These are phyloP conservation scores for Danionella cerebrum DNA, from an alignment of 2,113 vertebrate species.

Conservation along the genomic window DNA sequence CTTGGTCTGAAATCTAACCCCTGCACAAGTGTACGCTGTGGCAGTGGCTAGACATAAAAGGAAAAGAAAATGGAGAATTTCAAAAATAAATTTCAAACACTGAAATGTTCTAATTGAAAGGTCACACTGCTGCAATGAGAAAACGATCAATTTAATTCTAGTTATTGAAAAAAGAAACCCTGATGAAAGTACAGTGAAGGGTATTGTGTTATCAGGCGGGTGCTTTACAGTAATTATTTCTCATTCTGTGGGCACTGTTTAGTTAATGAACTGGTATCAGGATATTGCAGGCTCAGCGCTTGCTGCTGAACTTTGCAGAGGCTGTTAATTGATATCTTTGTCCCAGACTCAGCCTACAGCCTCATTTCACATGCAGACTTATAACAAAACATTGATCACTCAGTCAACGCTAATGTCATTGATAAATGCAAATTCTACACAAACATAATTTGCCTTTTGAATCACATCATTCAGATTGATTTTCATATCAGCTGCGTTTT, in stretches of 20 bases:
- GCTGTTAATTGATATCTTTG: slow-evolving; percentile 72
- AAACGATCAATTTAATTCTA: too few species aligned
- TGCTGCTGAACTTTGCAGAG: slow-evolving; percentile 60
- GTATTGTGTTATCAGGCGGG: neutral
- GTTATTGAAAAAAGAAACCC: too few species aligned
- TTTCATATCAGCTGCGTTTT: slow-evolving; percentile 19
- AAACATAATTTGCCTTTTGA: slow-evolving; percentile 16
- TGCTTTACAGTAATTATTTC: slow-evolving; percentile 40
- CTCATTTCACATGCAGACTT: slow-evolving; percentile 71
- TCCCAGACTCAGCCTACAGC: slow-evolving; percentile 45
- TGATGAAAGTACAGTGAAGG: neutral
- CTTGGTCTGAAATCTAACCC: too few species aligned
- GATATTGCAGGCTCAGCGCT: slow-evolving; percentile 66
- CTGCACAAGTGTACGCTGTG: too few species aligned
- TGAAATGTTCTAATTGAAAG: too few species aligned
- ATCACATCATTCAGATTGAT: slow-evolving; percentile 34
- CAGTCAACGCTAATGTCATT: slow-evolving; percentile 57
- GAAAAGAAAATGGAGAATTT: too few species aligned
- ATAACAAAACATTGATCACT: slow-evolving; percentile 71
- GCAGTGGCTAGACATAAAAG: too few species aligned
- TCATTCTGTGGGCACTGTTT: slow-evolving; percentile 51
- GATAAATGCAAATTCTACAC: slow-evolving; percentile 61
- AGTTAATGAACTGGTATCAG: slow-evolving; percentile 66
- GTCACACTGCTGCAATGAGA: too few species aligned
- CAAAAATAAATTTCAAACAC: too few species aligned